Evolutionary conservation across 2,888 invertebrate genomes (phyloP).

Genomic region (Erpobdella octoculata): DNA sequence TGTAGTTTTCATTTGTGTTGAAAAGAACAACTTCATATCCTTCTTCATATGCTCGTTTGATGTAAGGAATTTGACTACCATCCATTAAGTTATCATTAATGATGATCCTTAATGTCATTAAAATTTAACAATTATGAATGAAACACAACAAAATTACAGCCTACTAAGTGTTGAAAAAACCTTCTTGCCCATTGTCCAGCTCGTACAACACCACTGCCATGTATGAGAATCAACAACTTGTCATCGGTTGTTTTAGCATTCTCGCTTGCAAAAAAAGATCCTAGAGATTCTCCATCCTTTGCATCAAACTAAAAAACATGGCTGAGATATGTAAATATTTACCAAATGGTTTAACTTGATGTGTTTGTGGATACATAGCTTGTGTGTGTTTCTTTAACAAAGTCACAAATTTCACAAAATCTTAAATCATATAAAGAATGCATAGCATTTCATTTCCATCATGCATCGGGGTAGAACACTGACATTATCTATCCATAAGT

Average conservation of each 20-base stretch:
- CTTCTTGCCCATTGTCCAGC: constrained; percentile 34
- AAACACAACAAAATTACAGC: not conserved
- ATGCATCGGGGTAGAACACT: no score
- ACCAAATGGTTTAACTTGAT: no score
- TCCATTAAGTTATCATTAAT: constrained; percentile 68
- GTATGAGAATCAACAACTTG: constrained; percentile 63
- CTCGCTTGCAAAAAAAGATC: constrained; percentile 65
- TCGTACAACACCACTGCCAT: constrained; percentile 63
- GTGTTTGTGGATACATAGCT: no score
- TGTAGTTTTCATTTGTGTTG: constrained; percentile 63
- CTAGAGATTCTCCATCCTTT: constrained; percentile 53
- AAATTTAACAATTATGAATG: not conserved
- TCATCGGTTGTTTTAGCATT: constrained; percentile 57
- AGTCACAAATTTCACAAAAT: no score
- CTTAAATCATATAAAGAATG: no score
- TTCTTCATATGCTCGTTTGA: constrained; percentile 59
- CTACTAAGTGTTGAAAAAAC: not conserved
- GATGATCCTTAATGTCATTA: constrained; percentile 60
- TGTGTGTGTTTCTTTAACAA: no score
- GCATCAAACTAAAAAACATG: constrained; percentile 40
- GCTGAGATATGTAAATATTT: no score
- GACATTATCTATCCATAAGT: no score
- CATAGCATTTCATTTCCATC: no score
- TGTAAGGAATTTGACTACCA: constrained; percentile 71
- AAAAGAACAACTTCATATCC: constrained; percentile 67